phyloP scores from a whole-genome alignment of 2,888 invertebrate genomes.

The Anoplius nigerrimus region DNA sequence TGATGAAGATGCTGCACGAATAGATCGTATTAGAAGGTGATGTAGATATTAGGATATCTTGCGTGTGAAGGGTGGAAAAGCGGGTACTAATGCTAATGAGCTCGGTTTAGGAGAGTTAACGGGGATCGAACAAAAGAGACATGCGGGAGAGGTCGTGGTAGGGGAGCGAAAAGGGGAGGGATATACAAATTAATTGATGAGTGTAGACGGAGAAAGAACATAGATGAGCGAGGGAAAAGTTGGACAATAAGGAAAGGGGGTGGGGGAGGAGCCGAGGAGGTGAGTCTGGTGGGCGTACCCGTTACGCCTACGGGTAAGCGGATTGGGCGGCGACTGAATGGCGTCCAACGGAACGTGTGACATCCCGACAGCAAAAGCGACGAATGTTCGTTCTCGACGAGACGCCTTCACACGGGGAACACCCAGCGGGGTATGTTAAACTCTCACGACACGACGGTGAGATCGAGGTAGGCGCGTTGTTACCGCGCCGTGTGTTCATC shows the following conservation, averaged over 20 bases:
- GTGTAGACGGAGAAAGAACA: neutral
- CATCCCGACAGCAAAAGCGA: constrained; percentile 41
- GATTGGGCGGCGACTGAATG: constrained; percentile 57
- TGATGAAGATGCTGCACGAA: too few species aligned
- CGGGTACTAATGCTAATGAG: constrained; percentile 69
- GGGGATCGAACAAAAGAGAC: constrained; percentile 3
- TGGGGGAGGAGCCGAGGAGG: constrained; percentile 3
- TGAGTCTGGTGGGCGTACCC: constrained; percentile 28
- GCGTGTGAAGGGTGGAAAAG: constrained; percentile 50
- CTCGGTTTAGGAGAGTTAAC: constrained; percentile 41
- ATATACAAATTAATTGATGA: constrained; percentile 1
- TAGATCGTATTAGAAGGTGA: constrained; percentile 2
- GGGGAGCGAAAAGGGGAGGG: neutral
- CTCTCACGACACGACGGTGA: constrained; percentile 28
- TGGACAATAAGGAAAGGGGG: constrained; percentile 8
- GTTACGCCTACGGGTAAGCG: constrained; percentile 33
- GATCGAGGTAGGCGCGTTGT: constrained; percentile 51
- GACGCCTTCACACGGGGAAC: neutral
- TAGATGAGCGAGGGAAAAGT: constrained; percentile 13
- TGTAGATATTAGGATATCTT: constrained; percentile 38
- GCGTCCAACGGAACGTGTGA: constrained; percentile 54
- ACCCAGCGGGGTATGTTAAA: neutral
- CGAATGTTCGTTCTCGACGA: constrained; percentile 6
- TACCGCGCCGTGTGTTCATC: constrained; percentile 39
- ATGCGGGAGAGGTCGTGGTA: neutral